Evolutionary conservation across 2,888 invertebrate species (phyloP).

Genomic region (Sphaerophoria taeniata): DNA sequence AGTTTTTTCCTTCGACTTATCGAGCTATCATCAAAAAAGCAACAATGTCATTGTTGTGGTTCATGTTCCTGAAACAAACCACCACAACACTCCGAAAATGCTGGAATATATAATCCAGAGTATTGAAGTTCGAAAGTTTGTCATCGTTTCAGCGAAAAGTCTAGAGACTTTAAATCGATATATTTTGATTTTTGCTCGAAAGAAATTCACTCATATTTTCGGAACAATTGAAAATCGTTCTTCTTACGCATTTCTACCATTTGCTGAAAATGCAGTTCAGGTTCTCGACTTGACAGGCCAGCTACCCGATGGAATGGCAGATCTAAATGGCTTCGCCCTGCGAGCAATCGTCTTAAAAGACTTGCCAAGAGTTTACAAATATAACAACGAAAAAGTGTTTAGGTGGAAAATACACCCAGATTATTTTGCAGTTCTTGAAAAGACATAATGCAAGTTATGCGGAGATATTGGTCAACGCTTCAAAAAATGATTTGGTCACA

Average conservation of each 20-base stretch:
- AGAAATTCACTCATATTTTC: neutral
- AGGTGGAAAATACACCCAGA: too few species aligned
- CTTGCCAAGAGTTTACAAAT: too few species aligned
- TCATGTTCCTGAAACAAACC: neutral
- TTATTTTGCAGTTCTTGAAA: too few species aligned
- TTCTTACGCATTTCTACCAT: neutral
- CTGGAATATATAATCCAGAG: neutral
- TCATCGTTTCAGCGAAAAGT: neutral
- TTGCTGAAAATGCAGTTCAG: neutral
- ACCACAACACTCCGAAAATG: neutral
- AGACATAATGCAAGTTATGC: too few species aligned
- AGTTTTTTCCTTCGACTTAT: too few species aligned
- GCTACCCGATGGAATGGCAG: too few species aligned
- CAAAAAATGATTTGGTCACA: too few species aligned
- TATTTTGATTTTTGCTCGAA: neutral
- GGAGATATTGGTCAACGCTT: too few species aligned
- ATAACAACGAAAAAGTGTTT: too few species aligned
- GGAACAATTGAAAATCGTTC: neutral
- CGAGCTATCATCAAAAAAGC: too few species aligned
- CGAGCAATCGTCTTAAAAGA: too few species aligned
- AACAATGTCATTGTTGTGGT: neutral
- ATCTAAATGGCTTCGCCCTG: too few species aligned
- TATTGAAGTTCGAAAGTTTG: neutral
- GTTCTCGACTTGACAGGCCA: neutral
- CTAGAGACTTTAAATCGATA: neutral